These are phyloP conservation scores for Aphelocoma californica DNA, from an alignment of 2,797 vertebrate genomes.

Conservation along the genomic window DNA sequence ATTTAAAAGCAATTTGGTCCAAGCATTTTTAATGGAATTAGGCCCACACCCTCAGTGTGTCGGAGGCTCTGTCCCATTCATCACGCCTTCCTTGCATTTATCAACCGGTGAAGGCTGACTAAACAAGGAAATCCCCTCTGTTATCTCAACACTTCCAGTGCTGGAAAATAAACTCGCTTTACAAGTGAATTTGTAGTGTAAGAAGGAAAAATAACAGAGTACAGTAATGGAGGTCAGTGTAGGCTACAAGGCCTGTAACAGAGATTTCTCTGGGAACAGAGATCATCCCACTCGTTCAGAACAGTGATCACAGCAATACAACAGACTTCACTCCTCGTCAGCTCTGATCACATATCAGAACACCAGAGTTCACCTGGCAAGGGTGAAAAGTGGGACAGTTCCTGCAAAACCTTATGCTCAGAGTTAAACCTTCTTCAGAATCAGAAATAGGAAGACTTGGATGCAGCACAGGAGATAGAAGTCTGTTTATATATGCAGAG, in stretches of 20 bases:
- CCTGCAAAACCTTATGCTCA: background rate
- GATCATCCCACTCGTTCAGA: background rate
- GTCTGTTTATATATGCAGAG: background rate
- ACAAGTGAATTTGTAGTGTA: background rate
- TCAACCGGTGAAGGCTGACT: constrained; percentile 11
- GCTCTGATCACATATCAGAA: constrained; percentile 7
- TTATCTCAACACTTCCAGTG: constrained; percentile 43
- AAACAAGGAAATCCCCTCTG: constrained; percentile 57
- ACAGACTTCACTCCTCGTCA: background rate
- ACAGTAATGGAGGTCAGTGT: background rate
- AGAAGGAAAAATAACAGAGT: background rate
- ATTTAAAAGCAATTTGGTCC: background rate
- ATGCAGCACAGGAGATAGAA: background rate
- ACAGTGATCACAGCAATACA: background rate
- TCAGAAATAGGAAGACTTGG: background rate
- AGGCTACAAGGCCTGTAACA: background rate
- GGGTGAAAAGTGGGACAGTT: background rate
- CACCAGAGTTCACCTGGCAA: background rate
- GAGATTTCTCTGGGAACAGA: background rate
- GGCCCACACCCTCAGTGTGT: background rate
- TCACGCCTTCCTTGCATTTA: background rate
- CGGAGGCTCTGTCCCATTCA: background rate
- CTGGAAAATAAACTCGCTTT: constrained; percentile 33
- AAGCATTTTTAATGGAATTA: background rate
- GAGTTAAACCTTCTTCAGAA: background rate